Percentiles rank a stretch among this genome's conserved stretches.
Evolutionary conservation across 2,113 vertebrate genomes (phyloP).

Genomic region (Lycaon pictus): DNA sequence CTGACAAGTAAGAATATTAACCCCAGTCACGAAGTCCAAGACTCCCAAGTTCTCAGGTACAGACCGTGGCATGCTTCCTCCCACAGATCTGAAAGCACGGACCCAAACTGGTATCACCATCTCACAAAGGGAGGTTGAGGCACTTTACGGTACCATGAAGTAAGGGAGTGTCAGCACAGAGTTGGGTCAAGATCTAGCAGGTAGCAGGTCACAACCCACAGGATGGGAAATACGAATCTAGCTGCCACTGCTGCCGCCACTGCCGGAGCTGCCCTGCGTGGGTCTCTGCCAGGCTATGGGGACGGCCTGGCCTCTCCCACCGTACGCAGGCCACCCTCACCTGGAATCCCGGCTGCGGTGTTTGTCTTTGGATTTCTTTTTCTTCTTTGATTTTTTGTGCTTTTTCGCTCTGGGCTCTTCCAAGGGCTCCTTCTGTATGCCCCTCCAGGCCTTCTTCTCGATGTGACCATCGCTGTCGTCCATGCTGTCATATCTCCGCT

Average conservation of each 20-base stretch:
- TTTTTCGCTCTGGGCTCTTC: constrained; percentile 88
- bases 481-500: constrained; percentile 41
- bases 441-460: constrained; percentile 81
- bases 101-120: not conserved
- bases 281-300: not conserved
- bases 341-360: constrained; percentile 89
- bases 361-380: constrained; percentile 95
- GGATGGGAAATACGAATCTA: not conserved
- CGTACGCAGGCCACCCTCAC: constrained; percentile 82
- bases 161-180: not conserved
- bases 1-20: not conserved
- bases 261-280: not conserved
- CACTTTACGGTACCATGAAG: not conserved
- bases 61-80: fast-evolving
- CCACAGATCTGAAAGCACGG: not conserved
- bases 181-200: not conserved
- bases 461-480: constrained; percentile 66
- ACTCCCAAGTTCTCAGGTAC: not conserved
- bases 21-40: not conserved
- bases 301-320: no score
- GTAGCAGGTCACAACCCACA: not conserved
- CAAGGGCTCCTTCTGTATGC: constrained; percentile 56
- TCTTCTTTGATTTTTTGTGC: constrained; percentile 96
- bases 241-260: not conserved
- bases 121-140: not conserved